phyloP scores from a whole-genome alignment of 2,888 invertebrate genomes.

The Zele albiditarsus region DNA sequence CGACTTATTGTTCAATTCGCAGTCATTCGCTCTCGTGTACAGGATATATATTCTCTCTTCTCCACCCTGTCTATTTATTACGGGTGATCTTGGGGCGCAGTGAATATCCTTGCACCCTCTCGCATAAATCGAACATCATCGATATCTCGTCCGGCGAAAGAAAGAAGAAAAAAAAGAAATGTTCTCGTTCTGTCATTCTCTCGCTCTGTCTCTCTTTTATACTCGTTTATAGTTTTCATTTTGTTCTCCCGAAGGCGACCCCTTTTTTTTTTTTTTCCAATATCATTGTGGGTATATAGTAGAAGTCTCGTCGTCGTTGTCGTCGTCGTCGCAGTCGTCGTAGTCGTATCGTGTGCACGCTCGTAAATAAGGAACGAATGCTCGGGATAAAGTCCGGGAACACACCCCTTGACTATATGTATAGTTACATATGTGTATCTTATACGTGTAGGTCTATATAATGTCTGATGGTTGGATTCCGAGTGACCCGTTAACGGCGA shows the following conservation, averaged over 20 bases:
- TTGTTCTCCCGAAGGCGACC: conserved; percentile 23
- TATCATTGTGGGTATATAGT: conserved; percentile 27
- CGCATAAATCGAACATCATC: conserved; percentile 40
- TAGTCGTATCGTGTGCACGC: conserved; percentile 46
- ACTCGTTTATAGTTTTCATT: conserved; percentile 32
- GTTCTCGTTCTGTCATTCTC: conserved; percentile 3
- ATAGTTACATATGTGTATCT: conserved; percentile 2
- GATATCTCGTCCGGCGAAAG: conserved; percentile 13
- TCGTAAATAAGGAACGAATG: conserved; percentile 56
- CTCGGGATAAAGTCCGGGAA: conserved; percentile 49
- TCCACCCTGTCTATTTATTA: conserved; percentile 39
- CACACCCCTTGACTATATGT: conserved; percentile 44
- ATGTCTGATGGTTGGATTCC: conserved; percentile 41
- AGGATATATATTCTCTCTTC: background rate
- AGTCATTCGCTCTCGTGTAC: conserved; percentile 4
- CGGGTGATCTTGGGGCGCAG: conserved; percentile 23
- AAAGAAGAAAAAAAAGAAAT: background rate
- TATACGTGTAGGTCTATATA: conserved; percentile 28
- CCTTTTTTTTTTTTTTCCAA: conserved; percentile 24
- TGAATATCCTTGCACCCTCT: conserved; percentile 23
- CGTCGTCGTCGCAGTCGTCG: background rate
- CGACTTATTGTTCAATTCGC: conserved; percentile 15
- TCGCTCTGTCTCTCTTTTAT: conserved; percentile 20
- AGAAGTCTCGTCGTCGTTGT: background rate
- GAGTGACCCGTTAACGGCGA: conserved; percentile 43